phyloP scores from a whole-genome alignment of 2,888 invertebrate genomes.

The Drosophila lacicola region DNA sequence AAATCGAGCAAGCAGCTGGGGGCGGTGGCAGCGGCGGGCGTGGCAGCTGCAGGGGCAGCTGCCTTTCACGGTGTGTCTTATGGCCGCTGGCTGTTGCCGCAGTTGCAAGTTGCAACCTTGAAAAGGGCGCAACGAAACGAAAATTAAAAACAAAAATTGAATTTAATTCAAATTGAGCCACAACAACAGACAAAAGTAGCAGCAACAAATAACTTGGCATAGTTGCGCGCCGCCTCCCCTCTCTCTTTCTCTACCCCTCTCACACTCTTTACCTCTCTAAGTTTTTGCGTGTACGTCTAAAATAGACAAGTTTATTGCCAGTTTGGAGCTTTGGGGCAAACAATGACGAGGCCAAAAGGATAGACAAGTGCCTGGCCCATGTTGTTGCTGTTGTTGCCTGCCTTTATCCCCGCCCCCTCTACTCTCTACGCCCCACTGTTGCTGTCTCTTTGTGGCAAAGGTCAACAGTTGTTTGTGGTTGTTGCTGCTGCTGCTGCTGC shows the following conservation, averaged over 20 bases:
- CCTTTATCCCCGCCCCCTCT: neutral
- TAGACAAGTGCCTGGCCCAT: constrained; percentile 67
- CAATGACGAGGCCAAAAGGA: constrained; percentile 78
- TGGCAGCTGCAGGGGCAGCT: constrained; percentile 8
- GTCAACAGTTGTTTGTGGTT: constrained; percentile 52
- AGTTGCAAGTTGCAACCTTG: constrained; percentile 59
- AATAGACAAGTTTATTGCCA: constrained; percentile 79
- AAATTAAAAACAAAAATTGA: constrained; percentile 55
- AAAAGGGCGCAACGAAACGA: constrained; percentile 36
- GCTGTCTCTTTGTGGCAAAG: constrained; percentile 35
- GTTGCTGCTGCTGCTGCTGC: constrained; percentile 24
- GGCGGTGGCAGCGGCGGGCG: constrained; percentile 1
- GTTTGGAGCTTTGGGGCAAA: constrained; percentile 73
- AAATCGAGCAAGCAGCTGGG: constrained; percentile 15
- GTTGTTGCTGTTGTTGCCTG: constrained; percentile 26
- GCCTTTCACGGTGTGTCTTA: constrained; percentile 60
- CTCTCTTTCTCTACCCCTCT: neutral
- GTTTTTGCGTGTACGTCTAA: constrained; percentile 60
- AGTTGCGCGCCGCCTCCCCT: constrained; percentile 5
- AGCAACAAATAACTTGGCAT: constrained; percentile 39
- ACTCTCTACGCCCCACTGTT: neutral
- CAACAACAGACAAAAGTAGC: constrained; percentile 23
- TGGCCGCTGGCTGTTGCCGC: constrained; percentile 60
- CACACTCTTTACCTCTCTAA: constrained; percentile 1
- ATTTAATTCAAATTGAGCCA: constrained; percentile 75